Evolutionary conservation across 1,140 invertebrate species (phyloP), one percentile per base, ranked within the genome.

Genomic region (Dysdera silvatica): DNA sequence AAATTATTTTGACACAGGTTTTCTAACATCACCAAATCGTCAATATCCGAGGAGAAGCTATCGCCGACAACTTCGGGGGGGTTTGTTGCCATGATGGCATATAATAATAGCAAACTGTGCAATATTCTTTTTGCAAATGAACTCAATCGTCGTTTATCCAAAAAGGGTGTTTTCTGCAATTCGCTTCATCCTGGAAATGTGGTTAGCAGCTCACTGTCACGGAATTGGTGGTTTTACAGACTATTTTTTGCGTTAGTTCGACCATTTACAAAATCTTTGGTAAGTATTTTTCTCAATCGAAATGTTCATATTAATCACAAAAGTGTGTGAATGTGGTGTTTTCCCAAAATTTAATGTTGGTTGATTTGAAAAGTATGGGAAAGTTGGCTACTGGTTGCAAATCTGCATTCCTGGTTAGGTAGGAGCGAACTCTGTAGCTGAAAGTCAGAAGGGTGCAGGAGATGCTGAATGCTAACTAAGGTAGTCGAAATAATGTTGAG

Each of bases 211-310:
- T 80, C 82, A 63, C 23, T 96, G 4, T 75, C 82, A n/a, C 80
- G 88, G 31, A 80, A 89, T 73, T 94, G 88, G 83, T 95, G 89
- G 88, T 66, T 88, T 0, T 92, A 85, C 66, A 77, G 83, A 69
- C 61, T 92, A 0, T 68, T 89, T 0, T 94, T 89, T 74, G 78
- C 82, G n/a, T 16, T 93, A 3, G 88, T 87, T 3, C 78, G 89
- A 32, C 92, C 92, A 24, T 97, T 96, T 74, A 94, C 92, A 7
- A 97, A 97, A 78, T 91, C 90, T n/a, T 72, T 94, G 81, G 89
- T 92, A 80, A 82, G 82, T 76, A 51, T 24, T 12, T 55, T 45
- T 8, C 33, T 10, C 31, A 26, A 23, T 51, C 33, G n/a, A n/a
- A n/a, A n/a, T n/a, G n/a, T n/a, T n/a, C n/a, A n/a, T n/a, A n/a